Evolutionary conservation across 1,140 invertebrate species (phyloP).

Genomic region (Eubasilissa regina): DNA sequence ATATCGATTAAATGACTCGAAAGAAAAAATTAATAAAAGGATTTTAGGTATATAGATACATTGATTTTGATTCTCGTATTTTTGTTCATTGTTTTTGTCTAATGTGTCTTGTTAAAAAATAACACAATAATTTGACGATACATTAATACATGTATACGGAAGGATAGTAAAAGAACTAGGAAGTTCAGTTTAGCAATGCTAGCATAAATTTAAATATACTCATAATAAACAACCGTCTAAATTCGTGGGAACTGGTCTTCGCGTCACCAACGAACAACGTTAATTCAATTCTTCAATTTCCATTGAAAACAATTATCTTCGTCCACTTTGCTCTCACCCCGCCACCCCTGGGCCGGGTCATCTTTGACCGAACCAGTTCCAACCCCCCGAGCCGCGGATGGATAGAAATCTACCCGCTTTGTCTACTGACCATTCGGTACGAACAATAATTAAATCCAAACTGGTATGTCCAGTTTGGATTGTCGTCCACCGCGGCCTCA

Average conservation of each 20-base stretch:
- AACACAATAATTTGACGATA: not conserved
- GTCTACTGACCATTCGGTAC: constrained; percentile 50
- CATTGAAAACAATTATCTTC: constrained; percentile 33
- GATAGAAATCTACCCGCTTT: constrained; percentile 33
- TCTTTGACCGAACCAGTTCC: constrained; percentile 40
- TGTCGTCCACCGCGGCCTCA: constrained; percentile 20
- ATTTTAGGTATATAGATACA: too few relatives aligned
- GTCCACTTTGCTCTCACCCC: constrained; percentile 17
- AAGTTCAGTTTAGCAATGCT: not conserved
- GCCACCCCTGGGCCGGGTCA: constrained; percentile 15
- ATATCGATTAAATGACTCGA: too few relatives aligned
- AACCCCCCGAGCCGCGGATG: not conserved
- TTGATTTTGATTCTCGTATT: too few relatives aligned
- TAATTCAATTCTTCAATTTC: constrained; percentile 38
- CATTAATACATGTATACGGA: not conserved
- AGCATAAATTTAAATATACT: not conserved
- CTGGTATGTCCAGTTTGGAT: constrained; percentile 59
- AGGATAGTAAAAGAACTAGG: not conserved
- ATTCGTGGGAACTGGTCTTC: constrained; percentile 25
- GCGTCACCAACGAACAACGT: too few relatives aligned
- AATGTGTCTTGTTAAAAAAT: too few relatives aligned
- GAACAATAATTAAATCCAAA: constrained; percentile 49
- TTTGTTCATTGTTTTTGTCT: too few relatives aligned
- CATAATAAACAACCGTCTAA: constrained; percentile 14
- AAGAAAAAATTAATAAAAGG: too few relatives aligned